phyloP scores from a whole-genome alignment of 2,888 invertebrate species.

The Melanostoma scalare region DNA sequence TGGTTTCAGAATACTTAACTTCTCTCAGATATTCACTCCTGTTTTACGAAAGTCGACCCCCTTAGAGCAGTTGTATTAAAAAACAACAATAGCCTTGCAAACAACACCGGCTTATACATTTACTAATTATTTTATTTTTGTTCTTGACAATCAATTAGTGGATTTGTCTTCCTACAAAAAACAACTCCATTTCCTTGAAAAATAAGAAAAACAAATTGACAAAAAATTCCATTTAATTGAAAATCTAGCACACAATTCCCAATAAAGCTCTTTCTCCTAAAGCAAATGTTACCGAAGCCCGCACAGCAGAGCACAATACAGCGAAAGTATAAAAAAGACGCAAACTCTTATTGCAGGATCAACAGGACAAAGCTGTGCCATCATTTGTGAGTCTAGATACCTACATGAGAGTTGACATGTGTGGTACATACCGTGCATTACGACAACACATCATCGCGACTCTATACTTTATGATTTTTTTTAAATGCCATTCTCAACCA shows the following conservation, averaged over 20 bases:
- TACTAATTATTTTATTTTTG: no score
- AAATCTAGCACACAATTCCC: constrained; percentile 17
- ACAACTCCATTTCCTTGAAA: neutral
- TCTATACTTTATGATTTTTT: constrained; percentile 8
- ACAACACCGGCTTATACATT: no score
- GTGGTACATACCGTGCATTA: constrained; percentile 37
- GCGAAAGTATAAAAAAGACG: neutral
- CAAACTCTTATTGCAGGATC: constrained; percentile 37
- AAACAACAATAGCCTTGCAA: no score
- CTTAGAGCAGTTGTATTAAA: no score
- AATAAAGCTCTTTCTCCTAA: neutral
- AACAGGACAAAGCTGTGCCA: constrained; percentile 58
- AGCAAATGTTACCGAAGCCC: neutral
- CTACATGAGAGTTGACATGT: constrained; percentile 69
- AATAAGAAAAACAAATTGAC: neutral
- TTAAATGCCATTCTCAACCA: constrained; percentile 24
- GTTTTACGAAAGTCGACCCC: no score
- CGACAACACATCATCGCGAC: constrained; percentile 53
- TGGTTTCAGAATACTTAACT: no score
- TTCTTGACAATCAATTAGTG: constrained; percentile 29
- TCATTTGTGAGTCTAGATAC: constrained; percentile 31
- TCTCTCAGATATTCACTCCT: no score
- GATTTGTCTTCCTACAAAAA: constrained; percentile 1
- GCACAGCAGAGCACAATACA: no score
- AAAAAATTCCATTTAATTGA: constrained; percentile 18